These are phyloP conservation scores for Axis porcinus DNA, from an alignment of 2,113 vertebrate species.

Conservation along the genomic window DNA sequence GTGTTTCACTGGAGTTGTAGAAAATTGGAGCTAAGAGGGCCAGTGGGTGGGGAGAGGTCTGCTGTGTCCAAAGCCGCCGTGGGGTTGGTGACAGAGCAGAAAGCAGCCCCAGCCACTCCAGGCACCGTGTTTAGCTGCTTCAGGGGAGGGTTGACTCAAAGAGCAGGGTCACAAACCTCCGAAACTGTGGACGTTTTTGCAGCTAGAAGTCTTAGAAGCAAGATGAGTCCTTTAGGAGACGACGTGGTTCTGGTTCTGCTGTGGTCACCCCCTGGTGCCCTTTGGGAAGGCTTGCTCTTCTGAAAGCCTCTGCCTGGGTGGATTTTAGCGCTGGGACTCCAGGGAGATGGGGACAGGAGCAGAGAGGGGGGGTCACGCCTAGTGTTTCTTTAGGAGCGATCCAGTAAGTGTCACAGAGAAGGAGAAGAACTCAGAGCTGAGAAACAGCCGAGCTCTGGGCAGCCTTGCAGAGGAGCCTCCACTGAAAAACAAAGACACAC, in stretches of 20 bases:
- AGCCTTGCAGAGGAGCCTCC: constrained; percentile 57
- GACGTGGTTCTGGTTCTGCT: background rate
- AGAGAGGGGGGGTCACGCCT: rapidly evolving
- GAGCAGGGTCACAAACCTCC: background rate
- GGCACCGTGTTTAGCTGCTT: background rate
- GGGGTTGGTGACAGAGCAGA: background rate
- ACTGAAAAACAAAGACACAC: constrained; percentile 74
- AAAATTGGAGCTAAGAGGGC: background rate
- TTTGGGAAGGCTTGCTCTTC: background rate
- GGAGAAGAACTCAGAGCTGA: constrained; percentile 52
- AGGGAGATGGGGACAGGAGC: background rate
- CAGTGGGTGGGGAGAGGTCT: background rate
- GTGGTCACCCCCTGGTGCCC: background rate
- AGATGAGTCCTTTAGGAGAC: background rate
- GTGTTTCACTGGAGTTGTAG: background rate
- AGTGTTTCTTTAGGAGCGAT: constrained; percentile 70
- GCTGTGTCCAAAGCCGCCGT: background rate
- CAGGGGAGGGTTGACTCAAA: background rate
- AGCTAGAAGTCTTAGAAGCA: background rate
- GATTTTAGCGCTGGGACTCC: background rate
- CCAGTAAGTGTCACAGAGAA: constrained; percentile 6
- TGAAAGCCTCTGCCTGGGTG: background rate
- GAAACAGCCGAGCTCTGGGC: background rate
- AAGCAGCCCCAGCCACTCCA: background rate
- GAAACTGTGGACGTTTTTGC: rapidly evolving